A percentile compares a stretch with the other conserved stretches of the same genome.
Conservation (phyloP, 2,113 vertebrate species). For the Astur gentilis region DNA sequence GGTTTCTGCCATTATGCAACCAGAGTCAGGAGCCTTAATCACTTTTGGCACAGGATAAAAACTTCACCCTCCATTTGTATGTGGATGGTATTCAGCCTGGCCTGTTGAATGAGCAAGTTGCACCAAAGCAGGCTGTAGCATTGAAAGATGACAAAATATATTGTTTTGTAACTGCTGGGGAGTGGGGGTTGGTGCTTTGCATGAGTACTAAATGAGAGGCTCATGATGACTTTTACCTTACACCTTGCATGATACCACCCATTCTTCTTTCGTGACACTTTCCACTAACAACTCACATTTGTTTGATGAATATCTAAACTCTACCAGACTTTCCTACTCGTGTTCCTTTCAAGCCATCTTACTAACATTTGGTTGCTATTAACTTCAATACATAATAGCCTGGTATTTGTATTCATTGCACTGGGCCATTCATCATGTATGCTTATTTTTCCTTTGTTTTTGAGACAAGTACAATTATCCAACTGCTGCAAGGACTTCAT, state of each 20-base stretch:
- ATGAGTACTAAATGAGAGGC: conserved; percentile 7
- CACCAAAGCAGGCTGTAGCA: neutral
- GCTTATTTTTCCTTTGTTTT: neutral
- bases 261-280: conserved; percentile 54
- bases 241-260: conserved; percentile 14
- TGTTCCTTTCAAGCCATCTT: conserved; percentile 18
- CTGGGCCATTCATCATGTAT: neutral
- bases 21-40: neutral
- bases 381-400: conserved; percentile 39
- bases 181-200: neutral
- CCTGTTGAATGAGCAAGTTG: neutral
- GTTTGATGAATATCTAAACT: conserved; percentile 59
- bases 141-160: neutral
- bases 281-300: conserved; percentile 30
- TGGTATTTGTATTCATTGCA: conserved; percentile 39
- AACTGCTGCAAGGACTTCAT: neutral
- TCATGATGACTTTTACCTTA: conserved; percentile 32
- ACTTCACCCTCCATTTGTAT: neutral
- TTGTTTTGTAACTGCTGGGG: neutral
- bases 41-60: neutral
- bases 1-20: neutral
- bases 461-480: conserved; percentile 10
- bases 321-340: conserved; percentile 30
- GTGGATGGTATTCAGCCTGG: neutral
- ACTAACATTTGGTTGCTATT: conserved; percentile 60